phyloP scores from a whole-genome alignment of 2,113 vertebrate species.

The Oxygymnocypris stewartii region DNA sequence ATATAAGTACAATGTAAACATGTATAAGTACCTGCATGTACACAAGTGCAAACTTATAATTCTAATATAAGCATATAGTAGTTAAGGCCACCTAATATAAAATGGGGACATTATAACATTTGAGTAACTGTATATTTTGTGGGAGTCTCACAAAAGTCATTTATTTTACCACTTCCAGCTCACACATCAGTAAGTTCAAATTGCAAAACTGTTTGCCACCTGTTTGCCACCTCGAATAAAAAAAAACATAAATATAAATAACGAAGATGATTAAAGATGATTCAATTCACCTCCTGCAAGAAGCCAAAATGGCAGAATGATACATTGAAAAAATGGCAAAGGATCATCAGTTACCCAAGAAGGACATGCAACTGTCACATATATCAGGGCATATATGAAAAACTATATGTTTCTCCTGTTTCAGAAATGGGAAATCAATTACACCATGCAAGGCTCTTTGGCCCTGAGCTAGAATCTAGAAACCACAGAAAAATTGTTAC shows the following conservation, averaged over 20 bases:
- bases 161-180: background rate
- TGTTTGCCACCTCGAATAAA: background rate
- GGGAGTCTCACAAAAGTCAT: background rate
- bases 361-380: constrained; percentile 3
- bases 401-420: constrained; percentile 65
- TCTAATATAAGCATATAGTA: no score
- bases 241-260: no score
- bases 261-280: no score
- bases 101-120: background rate
- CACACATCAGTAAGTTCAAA: background rate
- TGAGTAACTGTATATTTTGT: background rate
- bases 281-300: background rate
- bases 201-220: background rate
- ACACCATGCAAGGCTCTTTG: constrained; percentile 59
- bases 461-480: constrained; percentile 60
- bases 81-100: no score
- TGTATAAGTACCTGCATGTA: no score
- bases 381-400: constrained; percentile 11
- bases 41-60: no score
- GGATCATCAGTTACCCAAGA: background rate
- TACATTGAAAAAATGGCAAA: background rate
- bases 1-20: no score
- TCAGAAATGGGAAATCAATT: constrained; percentile 69
- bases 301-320: background rate
- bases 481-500: constrained; percentile 64